Conservation (phyloP, 2,888 invertebrate species). For the Ptilodon capucinus region DNA sequence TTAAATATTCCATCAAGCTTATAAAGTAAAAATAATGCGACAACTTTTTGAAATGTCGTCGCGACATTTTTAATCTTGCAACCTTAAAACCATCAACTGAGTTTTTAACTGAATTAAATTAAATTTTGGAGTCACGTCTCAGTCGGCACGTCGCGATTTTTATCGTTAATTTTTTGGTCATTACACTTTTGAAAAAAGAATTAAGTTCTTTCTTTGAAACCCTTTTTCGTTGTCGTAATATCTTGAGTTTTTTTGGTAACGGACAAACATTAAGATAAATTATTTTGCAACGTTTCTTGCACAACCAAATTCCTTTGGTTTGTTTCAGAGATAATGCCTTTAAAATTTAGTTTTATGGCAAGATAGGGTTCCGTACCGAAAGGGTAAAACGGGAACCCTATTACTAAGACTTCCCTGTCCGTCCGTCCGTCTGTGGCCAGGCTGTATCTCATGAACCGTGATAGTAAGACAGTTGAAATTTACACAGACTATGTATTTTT, state of each 20-base stretch:
- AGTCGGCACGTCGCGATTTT: conserved; percentile 32
- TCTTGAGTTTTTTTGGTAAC: conserved; percentile 29
- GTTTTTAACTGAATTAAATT: conserved; percentile 12
- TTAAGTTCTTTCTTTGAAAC: conserved; percentile 10
- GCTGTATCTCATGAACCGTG: no score
- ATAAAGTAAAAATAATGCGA: neutral
- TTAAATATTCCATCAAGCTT: neutral
- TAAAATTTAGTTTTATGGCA: no score
- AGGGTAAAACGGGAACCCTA: no score
- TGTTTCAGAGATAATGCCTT: no score
- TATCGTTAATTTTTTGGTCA: conserved; percentile 28
- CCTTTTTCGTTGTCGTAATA: conserved; percentile 22
- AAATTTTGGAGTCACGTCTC: conserved; percentile 25
- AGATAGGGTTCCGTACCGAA: no score
- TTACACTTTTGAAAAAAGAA: conserved; percentile 19
- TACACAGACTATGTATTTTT: no score
- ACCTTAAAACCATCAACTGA: conserved; percentile 14
- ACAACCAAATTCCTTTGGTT: conserved; percentile 24
- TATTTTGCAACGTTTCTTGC: conserved; percentile 15
- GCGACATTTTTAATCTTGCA: conserved; percentile 30
- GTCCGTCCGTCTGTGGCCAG: no score
- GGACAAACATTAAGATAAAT: conserved; percentile 20
- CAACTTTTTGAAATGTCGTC: conserved; percentile 9
- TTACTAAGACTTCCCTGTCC: no score
- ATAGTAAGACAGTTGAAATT: no score